Conservation (phyloP, 1,140 invertebrate genomes). For the Heliconius congener region DNA sequence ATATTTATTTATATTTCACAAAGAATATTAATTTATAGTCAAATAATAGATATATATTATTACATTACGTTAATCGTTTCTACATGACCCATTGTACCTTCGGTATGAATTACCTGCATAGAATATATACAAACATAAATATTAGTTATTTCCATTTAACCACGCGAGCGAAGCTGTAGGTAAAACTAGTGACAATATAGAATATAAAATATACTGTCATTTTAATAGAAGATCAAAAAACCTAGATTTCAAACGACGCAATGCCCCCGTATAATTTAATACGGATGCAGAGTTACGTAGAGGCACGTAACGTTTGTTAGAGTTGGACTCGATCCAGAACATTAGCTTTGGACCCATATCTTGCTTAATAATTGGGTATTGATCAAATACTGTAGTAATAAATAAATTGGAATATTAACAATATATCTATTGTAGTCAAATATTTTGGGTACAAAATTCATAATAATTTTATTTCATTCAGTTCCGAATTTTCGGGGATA, state of each 20-base stretch:
- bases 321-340: slow-evolving; percentile 4
- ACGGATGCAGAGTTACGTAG: not conserved
- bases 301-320: not conserved
- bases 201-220: not conserved
- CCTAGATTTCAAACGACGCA: not conserved
- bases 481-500: not conserved
- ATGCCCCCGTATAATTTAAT: slow-evolving; percentile 1
- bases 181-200: not conserved
- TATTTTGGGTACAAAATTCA: no score
- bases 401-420: not conserved
- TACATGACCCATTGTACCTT: no score
- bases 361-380: not conserved
- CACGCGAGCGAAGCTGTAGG: no score
- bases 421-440: no score
- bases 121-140: no score
- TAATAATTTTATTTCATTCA: not conserved
- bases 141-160: no score
- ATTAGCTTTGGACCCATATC: not conserved
- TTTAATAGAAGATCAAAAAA: not conserved
- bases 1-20: no score
- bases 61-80: no score
- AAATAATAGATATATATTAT: no score
- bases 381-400: not conserved
- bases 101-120: no score
- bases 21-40: no score